Percentiles rank a stretch among this genome's conserved stretches.
Evolutionary conservation across 2,113 vertebrate genomes (phyloP).

Genomic region (Apistogramma diplotaenia): DNA sequence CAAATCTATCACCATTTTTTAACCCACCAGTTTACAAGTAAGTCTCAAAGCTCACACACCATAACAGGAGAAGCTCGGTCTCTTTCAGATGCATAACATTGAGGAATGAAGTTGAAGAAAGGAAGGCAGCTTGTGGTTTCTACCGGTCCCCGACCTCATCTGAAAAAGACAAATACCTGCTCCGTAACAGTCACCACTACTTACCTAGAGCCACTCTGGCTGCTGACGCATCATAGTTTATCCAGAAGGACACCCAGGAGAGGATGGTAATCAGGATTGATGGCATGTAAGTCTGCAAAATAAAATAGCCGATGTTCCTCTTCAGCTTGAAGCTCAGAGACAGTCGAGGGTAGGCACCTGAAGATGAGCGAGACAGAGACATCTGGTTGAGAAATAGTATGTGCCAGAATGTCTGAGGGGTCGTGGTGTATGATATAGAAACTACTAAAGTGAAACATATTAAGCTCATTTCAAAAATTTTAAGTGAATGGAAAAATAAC

Average conservation of each 20-base stretch:
- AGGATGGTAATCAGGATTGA: slow-evolving; percentile 79
- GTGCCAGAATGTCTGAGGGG: neutral
- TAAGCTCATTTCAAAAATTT: neutral
- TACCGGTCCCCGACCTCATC: neutral
- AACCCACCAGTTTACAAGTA: neutral
- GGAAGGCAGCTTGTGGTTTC: neutral
- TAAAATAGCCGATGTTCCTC: slow-evolving; percentile 97
- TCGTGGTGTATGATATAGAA: neutral
- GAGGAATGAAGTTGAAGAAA: neutral
- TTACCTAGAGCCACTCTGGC: slow-evolving; percentile 94
- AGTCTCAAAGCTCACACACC: neutral
- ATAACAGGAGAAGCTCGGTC: neutral
- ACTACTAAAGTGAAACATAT: neutral
- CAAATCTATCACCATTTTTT: neutral
- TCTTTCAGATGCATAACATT: neutral
- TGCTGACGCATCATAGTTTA: slow-evolving; percentile 93
- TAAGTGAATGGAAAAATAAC: neutral
- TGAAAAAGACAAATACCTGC: slow-evolving; percentile 12
- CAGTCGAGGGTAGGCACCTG: slow-evolving; percentile 93
- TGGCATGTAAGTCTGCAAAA: slow-evolving; percentile 91
- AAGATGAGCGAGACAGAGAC: neutral
- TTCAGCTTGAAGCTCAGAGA: slow-evolving; percentile 97
- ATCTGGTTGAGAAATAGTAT: neutral
- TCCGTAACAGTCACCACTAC: neutral
- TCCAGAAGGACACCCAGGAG: slow-evolving; percentile 80